Evolutionary conservation across 2,888 invertebrate genomes (phyloP), one percentile per base, ranked within the genome.

Genomic region (Philopedon plagiatum): DNA sequence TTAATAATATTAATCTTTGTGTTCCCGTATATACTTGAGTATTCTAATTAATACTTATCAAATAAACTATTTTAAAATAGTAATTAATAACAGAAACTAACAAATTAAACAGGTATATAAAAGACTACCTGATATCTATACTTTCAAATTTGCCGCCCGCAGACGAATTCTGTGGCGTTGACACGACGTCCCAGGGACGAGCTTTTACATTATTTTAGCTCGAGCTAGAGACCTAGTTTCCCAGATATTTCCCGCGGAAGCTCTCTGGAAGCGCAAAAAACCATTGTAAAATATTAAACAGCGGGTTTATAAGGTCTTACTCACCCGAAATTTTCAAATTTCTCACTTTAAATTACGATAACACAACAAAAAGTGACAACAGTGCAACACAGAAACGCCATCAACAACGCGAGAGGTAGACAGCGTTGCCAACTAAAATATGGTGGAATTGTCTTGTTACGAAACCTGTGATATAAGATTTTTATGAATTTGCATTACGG

Each of bases 311-410:
- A 62, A 39, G 56, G 39, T 44, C 15, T 39, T 39, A 63, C 66
- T 60, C 62, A 13, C 46, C 46, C 67, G 41, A 74, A 75, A 74
- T 75, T 67, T 64, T 54, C 19, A 66, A 71, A 74, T 70, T 41
- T 49, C 23, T 56, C 62, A 65, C 67, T 60, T 67, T 74, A 80
- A 81, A 79, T 60, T 76, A 76, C 74, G 78, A 79, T 77, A 79
- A 77, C 77, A 77, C 80, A 81, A 81, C 80, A 84, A 86, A 82
- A 86, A 85, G 83, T 86, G 86, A 86, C 86, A 86, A 86, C 86
- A 86, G 82, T 83, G 86, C 83, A 81, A 70, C 75, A 75, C 71
- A 76, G 70, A 71, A 75, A 78, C 76, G 79, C 79, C 73, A 73
- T 73, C 65, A 68, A 73, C 65, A 62, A 70, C 70, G 65, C 46